Evolutionary conservation across 2,888 invertebrate species (phyloP).

Genomic region (Mayetiola destructor): DNA sequence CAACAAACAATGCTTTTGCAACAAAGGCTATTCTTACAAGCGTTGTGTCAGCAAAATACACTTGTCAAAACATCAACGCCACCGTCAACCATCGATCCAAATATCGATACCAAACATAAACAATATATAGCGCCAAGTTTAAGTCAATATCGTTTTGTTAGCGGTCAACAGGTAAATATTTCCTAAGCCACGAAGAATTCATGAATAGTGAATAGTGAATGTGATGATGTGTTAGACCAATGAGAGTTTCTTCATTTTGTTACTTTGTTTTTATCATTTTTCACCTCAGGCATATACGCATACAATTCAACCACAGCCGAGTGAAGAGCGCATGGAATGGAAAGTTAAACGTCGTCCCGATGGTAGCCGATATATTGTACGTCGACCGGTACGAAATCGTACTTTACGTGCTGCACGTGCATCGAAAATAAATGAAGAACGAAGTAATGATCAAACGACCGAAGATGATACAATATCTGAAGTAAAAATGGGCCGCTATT

Average conservation of each 20-base stretch:
- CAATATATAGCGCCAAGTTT: constrained; percentile 42
- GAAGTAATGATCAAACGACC: constrained; percentile 44
- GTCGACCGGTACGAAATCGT: constrained; percentile 51
- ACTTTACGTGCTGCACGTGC: constrained; percentile 54
- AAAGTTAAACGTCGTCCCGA: constrained; percentile 63
- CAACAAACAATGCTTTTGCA: constrained; percentile 54
- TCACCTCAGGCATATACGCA: constrained; percentile 1
- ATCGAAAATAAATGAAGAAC: constrained; percentile 48
- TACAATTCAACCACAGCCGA: constrained; percentile 12
- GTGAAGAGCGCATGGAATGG: constrained; percentile 46
- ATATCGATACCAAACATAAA: constrained; percentile 21
- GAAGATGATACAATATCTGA: constrained; percentile 68
- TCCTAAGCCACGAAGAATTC: no score
- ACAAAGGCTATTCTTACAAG: constrained; percentile 46
- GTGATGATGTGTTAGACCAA: no score
- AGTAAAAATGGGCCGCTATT: constrained; percentile 59
- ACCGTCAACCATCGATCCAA: constrained; percentile 18
- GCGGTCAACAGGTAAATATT: constrained; percentile 38
- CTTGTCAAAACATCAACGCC: constrained; percentile 18
- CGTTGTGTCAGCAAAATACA: constrained; percentile 32
- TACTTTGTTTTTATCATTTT: not conserved
- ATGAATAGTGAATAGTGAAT: no score
- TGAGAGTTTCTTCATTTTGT: no score
- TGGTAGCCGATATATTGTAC: constrained; percentile 60
- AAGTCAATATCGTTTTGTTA: constrained; percentile 44